Conservation (phyloP, 2,797 vertebrate genomes). For the Pelodytes ibericus region DNA sequence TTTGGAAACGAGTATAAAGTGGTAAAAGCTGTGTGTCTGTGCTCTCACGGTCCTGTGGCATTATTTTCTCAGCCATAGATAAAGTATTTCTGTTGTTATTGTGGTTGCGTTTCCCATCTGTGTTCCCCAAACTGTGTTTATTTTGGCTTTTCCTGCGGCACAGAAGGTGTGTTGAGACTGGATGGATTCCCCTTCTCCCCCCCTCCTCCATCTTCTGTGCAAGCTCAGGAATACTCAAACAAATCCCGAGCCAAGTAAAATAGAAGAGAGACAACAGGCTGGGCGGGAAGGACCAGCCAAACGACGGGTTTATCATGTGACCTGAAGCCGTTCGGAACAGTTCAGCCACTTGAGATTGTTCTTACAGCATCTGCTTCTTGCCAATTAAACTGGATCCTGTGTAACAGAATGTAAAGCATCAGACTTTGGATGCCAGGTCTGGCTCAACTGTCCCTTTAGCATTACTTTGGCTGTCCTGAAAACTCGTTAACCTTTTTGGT, state of each 20-base stretch:
- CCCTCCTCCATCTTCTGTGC: not conserved
- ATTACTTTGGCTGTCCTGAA: not conserved
- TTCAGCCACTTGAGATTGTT: slow-evolving; percentile 16
- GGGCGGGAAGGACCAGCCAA: not conserved
- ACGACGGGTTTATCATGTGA: slow-evolving; percentile 16
- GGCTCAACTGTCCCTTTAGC: slow-evolving; percentile 42
- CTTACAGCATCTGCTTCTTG: not conserved
- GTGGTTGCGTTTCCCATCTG: slow-evolving; percentile 29
- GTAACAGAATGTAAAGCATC: slow-evolving; percentile 25
- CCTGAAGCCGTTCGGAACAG: slow-evolving; percentile 14
- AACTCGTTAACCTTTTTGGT: not conserved
- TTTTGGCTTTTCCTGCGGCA: slow-evolving; percentile 29
- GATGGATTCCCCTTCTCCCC: slow-evolving; percentile 11
- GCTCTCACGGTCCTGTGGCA: too few species aligned
- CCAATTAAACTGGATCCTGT: not conserved
- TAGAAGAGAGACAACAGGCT: slow-evolving; percentile 21
- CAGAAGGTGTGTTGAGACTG: slow-evolving; percentile 20
- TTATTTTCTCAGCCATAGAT: too few species aligned
- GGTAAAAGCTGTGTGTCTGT: too few species aligned
- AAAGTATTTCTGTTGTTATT: slow-evolving; percentile 34
- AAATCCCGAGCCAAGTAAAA: slow-evolving; percentile 32
- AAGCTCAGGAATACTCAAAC: slow-evolving; percentile 25
- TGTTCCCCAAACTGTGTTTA: slow-evolving; percentile 32
- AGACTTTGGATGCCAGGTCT: not conserved
- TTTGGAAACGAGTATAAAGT: too few species aligned